These are phyloP conservation scores for Oryzias dopingdopingensis DNA, from an alignment of 2,797 vertebrate genomes.

Conservation along the genomic window DNA sequence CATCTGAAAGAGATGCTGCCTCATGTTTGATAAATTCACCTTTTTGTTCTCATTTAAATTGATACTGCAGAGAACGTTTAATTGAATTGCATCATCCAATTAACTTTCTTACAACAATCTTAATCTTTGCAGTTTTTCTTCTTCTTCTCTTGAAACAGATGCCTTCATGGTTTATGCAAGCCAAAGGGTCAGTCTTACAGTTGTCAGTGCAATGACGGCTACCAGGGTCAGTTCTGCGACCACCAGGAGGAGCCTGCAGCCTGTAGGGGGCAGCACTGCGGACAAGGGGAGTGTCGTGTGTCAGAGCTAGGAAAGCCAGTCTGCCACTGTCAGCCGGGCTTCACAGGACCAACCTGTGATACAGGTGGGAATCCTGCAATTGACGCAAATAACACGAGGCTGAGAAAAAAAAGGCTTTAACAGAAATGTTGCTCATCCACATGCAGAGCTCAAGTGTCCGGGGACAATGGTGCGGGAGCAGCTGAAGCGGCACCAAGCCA, in stretches of 20 bases:
- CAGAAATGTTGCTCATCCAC: background rate
- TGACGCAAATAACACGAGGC: no score
- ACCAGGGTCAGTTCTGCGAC: slow-evolving; percentile 85
- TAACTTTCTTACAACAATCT: no score
- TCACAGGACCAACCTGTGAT: slow-evolving; percentile 84
- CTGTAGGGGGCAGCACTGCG: slow-evolving; percentile 86
- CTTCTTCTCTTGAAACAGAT: slow-evolving; percentile 72
- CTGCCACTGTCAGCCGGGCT: slow-evolving; percentile 87
- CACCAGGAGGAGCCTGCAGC: slow-evolving; percentile 79
- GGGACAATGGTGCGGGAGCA: slow-evolving; percentile 89
- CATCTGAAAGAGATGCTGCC: no score
- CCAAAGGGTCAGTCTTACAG: slow-evolving; percentile 79
- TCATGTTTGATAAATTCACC: no score
- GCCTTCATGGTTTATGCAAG: slow-evolving; percentile 84
- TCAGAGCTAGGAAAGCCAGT: slow-evolving; percentile 80
- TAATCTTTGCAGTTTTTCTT: background rate
- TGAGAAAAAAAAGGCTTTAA: no score
- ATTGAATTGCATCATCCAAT: no score
- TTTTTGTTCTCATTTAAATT: no score
- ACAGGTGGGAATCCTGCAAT: slow-evolving; percentile 74
- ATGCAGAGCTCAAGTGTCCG: slow-evolving; percentile 84
- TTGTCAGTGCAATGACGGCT: slow-evolving; percentile 89
- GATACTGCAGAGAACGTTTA: no score
- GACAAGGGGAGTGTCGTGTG: slow-evolving; percentile 86
- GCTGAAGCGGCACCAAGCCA: slow-evolving; percentile 86